Evolutionary conservation across 2,888 invertebrate species (phyloP).

Genomic region (Nephrotoma flavescens): DNA sequence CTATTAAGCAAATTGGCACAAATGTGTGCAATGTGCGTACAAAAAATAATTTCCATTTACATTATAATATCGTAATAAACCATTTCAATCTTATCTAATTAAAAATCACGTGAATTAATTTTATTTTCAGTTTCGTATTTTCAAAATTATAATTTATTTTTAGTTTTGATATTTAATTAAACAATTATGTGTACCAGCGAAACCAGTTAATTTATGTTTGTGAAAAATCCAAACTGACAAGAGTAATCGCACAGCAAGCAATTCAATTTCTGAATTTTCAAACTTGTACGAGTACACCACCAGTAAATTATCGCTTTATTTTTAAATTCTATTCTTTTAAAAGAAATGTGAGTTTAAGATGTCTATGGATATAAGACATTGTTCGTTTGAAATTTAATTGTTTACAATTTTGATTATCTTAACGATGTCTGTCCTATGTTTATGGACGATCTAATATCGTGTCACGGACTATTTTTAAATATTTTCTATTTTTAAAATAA

Average conservation of each 20-base stretch:
- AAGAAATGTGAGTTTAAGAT: conserved; percentile 13
- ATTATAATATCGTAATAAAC: background rate
- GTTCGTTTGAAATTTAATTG: background rate
- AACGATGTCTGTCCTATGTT: background rate
- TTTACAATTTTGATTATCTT: background rate
- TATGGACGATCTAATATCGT: background rate
- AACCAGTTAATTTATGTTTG: background rate
- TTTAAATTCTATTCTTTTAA: conserved; percentile 37
- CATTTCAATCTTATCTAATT: background rate
- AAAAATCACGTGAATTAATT: background rate
- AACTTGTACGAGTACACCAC: background rate
- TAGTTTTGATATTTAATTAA: background rate
- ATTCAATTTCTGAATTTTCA: background rate
- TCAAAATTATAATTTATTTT: background rate
- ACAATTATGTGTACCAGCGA: background rate
- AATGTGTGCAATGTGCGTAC: background rate
- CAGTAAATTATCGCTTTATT: background rate
- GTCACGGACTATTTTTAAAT: background rate
- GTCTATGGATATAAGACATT: background rate
- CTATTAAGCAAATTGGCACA: background rate
- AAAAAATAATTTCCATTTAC: background rate
- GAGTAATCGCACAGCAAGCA: background rate
- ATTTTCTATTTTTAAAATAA: background rate
- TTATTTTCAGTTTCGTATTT: background rate
- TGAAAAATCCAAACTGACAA: background rate